phyloP scores from a whole-genome alignment of 2,797 vertebrate genomes.

The Ctenochaetus hawaiiensis region DNA sequence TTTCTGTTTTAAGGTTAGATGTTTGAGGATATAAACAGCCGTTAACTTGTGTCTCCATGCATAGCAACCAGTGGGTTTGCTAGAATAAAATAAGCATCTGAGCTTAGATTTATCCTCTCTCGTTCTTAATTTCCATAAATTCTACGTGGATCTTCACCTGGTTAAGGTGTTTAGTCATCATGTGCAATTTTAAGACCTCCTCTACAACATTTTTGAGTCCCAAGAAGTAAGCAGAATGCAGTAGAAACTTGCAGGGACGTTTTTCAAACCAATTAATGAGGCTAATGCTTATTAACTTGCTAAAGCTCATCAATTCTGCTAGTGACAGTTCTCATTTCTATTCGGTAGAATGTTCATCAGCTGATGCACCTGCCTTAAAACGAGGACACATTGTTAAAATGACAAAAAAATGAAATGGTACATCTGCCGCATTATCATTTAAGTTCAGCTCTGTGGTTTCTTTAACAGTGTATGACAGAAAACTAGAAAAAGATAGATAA shows the following conservation, averaged over 20 bases:
- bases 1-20: not conserved
- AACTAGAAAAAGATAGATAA: constrained; percentile 21
- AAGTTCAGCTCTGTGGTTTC: not conserved
- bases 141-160: not conserved
- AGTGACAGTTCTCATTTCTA: no score
- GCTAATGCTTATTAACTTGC: not conserved
- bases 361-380: no score
- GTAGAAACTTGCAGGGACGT: not conserved
- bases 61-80: not conserved
- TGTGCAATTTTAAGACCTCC: not conserved
- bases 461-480: not conserved
- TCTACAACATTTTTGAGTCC: not conserved
- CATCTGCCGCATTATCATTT: not conserved
- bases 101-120: not conserved
- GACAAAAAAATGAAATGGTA: not conserved
- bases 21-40: not conserved
- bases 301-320: not conserved
- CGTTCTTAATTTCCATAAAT: not conserved
- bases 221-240: not conserved
- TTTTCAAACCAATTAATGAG: not conserved
- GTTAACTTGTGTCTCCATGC: not conserved
- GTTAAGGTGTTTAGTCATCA: not conserved
- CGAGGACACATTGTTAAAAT: no score
- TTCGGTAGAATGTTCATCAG: not conserved
- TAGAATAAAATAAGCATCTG: not conserved